These are phyloP conservation scores for Trichechus manatus DNA, from an alignment of 2,113 vertebrate species.

Conservation along the genomic window DNA sequence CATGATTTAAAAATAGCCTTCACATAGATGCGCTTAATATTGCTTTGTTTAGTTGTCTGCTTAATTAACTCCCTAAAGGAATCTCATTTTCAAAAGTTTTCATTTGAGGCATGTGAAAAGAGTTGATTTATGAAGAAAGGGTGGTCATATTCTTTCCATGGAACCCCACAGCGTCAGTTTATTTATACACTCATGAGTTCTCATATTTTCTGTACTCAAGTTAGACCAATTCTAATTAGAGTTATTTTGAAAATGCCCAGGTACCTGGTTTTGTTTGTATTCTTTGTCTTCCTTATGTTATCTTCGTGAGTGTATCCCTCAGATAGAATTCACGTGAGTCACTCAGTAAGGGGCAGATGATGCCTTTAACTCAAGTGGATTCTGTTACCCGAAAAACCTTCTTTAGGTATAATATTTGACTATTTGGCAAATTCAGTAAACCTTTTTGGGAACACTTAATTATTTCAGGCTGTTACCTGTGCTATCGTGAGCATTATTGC, in stretches of 20 bases:
- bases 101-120: conserved; percentile 50
- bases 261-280: conserved; percentile 60
- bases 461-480: neutral
- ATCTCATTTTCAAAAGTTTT: conserved; percentile 54
- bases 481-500: neutral
- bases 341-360: neutral
- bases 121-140: conserved; percentile 57
- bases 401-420: neutral
- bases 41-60: conserved; percentile 64
- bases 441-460: neutral
- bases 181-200: conserved; percentile 55
- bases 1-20: neutral
- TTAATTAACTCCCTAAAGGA: conserved; percentile 51
- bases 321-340: neutral
- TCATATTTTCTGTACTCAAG: conserved; percentile 52
- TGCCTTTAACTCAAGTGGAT: conserved; percentile 14
- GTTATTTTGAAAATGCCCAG: conserved; percentile 58
- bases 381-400: neutral
- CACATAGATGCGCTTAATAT: neutral
- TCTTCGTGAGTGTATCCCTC: neutral
- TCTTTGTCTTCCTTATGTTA: conserved; percentile 22
- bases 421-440: neutral
- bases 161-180: conserved; percentile 40
- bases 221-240: conserved; percentile 18
- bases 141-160: conserved; percentile 54